These are phyloP conservation scores for Sycophaga agraensis DNA, from an alignment of 1,140 invertebrate species.

Conservation along the genomic window DNA sequence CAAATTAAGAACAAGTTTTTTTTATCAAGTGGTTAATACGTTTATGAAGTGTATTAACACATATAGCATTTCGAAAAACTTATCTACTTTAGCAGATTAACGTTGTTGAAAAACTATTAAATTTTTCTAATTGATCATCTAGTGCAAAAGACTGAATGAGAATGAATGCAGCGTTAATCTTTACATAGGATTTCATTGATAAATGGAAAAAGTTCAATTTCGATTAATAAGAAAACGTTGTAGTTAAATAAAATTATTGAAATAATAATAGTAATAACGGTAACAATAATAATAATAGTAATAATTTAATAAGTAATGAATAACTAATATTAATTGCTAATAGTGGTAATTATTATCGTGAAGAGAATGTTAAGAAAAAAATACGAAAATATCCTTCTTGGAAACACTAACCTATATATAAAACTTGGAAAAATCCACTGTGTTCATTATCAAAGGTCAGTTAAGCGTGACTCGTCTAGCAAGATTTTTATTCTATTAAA, in stretches of 20 bases:
- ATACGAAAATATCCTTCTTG: background rate
- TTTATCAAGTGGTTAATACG: no score
- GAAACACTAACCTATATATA: constrained; percentile 1
- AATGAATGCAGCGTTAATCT: constrained; percentile 37
- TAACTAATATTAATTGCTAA: constrained; percentile 29
- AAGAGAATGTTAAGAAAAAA: background rate
- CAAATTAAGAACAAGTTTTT: no score
- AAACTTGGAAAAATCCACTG: constrained; percentile 14
- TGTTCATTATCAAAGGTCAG: constrained; percentile 13
- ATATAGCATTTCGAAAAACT: no score
- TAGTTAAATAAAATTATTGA: constrained; percentile 10
- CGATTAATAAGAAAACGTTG: background rate
- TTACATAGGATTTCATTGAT: constrained; percentile 6
- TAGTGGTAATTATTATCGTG: constrained; percentile 2
- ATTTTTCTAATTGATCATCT: constrained; percentile 43
- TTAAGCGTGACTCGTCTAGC: background rate
- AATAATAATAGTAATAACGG: constrained; percentile 14
- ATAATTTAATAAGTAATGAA: constrained; percentile 19
- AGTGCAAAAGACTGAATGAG: constrained; percentile 53
- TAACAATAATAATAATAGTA: constrained; percentile 22
- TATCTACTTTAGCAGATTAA: no score
- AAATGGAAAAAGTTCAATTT: background rate
- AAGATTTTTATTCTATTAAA: no score
- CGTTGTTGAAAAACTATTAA: no score
- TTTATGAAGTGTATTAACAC: no score